phyloP scores from a whole-genome alignment of 2,888 invertebrate genomes.

The Eupithecia vulgata region DNA sequence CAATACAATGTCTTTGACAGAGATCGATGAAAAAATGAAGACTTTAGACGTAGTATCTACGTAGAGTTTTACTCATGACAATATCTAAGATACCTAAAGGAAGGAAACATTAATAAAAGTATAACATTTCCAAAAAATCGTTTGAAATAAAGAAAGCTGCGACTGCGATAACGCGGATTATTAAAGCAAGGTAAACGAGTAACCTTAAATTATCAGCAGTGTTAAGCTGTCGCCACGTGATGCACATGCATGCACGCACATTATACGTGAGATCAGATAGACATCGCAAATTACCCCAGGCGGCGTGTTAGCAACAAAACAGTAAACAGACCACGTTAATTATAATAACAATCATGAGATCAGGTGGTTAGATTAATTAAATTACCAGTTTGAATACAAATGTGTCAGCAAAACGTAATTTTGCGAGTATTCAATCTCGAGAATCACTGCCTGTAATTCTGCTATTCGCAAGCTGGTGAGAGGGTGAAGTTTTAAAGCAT shows the following conservation, averaged over 20 bases:
- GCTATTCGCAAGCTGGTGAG: conserved; percentile 11
- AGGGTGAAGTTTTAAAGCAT: conserved; percentile 5
- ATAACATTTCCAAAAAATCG: too few species aligned
- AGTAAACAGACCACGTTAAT: conserved; percentile 39
- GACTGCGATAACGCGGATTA: background rate
- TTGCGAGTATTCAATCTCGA: conserved; percentile 2
- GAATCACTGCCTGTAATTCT: background rate
- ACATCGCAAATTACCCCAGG: conserved; percentile 33
- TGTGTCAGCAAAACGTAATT: conserved; percentile 15
- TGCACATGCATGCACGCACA: conserved; percentile 50
- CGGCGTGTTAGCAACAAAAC: conserved; percentile 38
- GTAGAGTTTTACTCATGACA: background rate
- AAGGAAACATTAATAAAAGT: too few species aligned
- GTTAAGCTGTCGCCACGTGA: conserved; percentile 51
- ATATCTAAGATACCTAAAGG: background rate
- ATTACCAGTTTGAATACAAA: conserved; percentile 21
- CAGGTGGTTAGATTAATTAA: conserved; percentile 20
- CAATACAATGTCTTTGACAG: conserved; percentile 9
- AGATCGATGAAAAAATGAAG: conserved; percentile 8
- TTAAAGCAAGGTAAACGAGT: background rate
- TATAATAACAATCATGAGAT: conserved; percentile 35
- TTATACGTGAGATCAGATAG: conserved; percentile 53
- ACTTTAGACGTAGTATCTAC: background rate
- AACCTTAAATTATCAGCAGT: conserved; percentile 7
- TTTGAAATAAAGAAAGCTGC: too few species aligned